Percentiles rank a stretch among this genome's conserved stretches.
These are phyloP conservation scores for Troides aeacus DNA, from an alignment of 2,888 invertebrate species.

Conservation along the genomic window DNA sequence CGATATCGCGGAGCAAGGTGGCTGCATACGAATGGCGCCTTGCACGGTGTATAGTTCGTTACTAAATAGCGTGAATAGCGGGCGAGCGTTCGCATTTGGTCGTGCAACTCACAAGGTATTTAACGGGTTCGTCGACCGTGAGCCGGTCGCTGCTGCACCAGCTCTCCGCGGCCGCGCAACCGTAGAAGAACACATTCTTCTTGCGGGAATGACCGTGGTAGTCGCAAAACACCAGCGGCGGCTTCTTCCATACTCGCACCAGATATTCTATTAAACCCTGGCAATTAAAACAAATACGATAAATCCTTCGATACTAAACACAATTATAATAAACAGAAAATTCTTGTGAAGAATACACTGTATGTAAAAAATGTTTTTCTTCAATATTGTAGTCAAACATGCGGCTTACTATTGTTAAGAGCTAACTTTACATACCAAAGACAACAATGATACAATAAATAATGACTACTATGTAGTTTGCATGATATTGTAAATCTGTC, in stretches of 20 bases:
- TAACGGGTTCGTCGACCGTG: constrained; percentile 78
- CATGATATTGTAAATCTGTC: no score
- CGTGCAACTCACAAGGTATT: constrained; percentile 77
- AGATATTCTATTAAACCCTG: constrained; percentile 83
- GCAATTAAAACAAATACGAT: constrained; percentile 21
- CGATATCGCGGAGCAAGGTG: constrained; percentile 15
- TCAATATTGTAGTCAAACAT: no score
- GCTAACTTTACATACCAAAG: no score
- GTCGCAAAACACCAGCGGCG: constrained; percentile 85
- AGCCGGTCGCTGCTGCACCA: constrained; percentile 83
- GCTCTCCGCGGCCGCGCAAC: constrained; percentile 85
- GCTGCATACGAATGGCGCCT: constrained; percentile 23
- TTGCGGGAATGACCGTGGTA: constrained; percentile 91
- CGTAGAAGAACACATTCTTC: constrained; percentile 92
- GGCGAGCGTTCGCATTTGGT: constrained; percentile 17
- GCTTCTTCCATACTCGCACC: constrained; percentile 79
- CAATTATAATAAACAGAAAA: no score
- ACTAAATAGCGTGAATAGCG: constrained; percentile 20
- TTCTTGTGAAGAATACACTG: no score
- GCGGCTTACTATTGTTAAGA: no score
- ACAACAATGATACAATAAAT: no score
- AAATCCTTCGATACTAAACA: no score
- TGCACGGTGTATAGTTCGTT: constrained; percentile 18
- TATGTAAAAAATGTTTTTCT: no score
- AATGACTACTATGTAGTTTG: no score